These are phyloP conservation scores for Stenoptilia bipunctidactyla DNA, from an alignment of 2,888 invertebrate species.

Conservation along the genomic window DNA sequence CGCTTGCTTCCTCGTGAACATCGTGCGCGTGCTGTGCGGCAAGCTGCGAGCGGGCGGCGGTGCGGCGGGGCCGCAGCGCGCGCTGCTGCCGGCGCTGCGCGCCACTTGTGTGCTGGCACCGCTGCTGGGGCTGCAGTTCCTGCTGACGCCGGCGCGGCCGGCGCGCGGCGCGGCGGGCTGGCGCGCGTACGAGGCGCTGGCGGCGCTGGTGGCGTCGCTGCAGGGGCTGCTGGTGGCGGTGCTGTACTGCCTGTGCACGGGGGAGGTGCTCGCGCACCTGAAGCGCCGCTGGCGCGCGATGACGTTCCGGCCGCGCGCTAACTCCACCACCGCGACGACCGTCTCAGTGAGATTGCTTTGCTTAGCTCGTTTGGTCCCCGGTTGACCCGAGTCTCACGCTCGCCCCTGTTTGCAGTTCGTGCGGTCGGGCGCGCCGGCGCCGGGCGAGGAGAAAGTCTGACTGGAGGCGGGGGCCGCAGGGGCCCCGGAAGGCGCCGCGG, in stretches of 20 bases:
- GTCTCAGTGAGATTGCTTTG: slow-evolving; percentile 80
- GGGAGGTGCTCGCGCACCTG: slow-evolving; percentile 91
- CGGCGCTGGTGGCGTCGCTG: slow-evolving; percentile 89
- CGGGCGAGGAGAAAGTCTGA: slow-evolving; percentile 88
- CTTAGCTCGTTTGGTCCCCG: slow-evolving; percentile 2
- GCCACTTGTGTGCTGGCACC: slow-evolving; percentile 93
- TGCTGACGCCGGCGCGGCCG: slow-evolving; percentile 88
- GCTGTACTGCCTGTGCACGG: slow-evolving; percentile 94
- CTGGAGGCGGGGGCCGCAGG: slow-evolving; percentile 68
- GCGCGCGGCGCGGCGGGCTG: slow-evolving; percentile 79
- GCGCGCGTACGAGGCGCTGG: slow-evolving; percentile 84
- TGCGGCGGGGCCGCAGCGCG: slow-evolving; percentile 72
- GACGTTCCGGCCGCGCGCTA: slow-evolving; percentile 82
- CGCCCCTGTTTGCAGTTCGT: slow-evolving; percentile 76
- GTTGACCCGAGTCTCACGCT: neutral
- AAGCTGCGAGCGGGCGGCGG: slow-evolving; percentile 84
- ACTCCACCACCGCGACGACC: slow-evolving; percentile 88
- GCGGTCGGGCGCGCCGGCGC: slow-evolving; percentile 75
- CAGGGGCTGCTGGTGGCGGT: slow-evolving; percentile 94
- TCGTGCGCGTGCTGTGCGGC: slow-evolving; percentile 86
- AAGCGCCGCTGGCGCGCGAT: slow-evolving; percentile 88
- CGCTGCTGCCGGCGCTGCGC: slow-evolving; percentile 81
- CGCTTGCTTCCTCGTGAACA: slow-evolving; percentile 88
- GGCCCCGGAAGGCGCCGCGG: slow-evolving; percentile 11
- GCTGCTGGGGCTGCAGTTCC: slow-evolving; percentile 90